phyloP scores from a whole-genome alignment of 2,797 vertebrate genomes.

The Crypturellus tataupa region DNA sequence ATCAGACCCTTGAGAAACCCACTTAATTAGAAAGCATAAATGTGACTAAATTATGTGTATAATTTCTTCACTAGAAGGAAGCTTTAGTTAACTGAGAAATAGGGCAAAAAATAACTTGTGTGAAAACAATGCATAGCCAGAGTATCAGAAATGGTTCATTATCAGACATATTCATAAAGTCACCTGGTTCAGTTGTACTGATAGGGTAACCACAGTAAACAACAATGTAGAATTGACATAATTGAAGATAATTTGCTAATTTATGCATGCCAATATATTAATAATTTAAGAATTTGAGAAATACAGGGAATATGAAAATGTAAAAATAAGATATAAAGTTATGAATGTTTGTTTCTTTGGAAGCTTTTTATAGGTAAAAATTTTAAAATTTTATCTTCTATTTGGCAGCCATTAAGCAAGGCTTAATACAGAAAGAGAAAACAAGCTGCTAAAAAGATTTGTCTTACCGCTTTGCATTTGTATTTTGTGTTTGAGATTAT shows the following conservation, averaged over 20 bases:
- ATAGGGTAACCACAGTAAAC: not conserved
- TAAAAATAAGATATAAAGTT: not conserved
- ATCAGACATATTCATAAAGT: not conserved
- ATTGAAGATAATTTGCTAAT: not conserved
- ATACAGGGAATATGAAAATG: not conserved
- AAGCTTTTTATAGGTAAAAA: not conserved
- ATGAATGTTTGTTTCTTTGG: not conserved
- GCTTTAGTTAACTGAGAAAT: not conserved
- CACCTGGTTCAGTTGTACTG: not conserved
- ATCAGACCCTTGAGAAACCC: conserved; percentile 22
- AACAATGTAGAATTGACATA: not conserved
- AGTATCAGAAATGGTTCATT: not conserved
- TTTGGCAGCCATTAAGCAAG: not conserved
- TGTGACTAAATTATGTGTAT: not conserved
- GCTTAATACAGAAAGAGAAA: not conserved
- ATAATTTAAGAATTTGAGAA: not conserved
- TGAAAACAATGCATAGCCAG: not conserved
- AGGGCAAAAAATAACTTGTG: not conserved
- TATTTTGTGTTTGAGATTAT: not conserved
- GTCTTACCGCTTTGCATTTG: not conserved
- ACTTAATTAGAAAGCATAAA: conserved; percentile 51
- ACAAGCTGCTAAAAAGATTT: not conserved
- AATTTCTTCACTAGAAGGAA: not conserved
- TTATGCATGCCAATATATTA: not conserved
- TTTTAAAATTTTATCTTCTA: not conserved